Percentiles rank a stretch among this genome's conserved stretches.
These are phyloP conservation scores for Leptarthrus brevirostris DNA, from an alignment of 2,888 invertebrate species.

Conservation along the genomic window DNA sequence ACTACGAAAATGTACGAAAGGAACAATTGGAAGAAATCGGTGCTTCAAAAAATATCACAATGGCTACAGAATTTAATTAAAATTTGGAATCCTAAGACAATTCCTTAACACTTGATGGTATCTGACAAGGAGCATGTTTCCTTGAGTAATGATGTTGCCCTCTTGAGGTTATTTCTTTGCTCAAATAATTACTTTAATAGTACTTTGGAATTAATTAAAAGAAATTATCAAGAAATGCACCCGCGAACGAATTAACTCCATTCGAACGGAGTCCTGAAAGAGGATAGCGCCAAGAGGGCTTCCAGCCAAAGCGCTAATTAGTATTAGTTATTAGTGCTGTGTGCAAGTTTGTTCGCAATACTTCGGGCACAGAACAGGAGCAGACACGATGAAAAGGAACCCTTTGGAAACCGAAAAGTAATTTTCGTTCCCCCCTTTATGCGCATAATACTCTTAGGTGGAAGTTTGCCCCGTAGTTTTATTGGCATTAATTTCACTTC, in stretches of 20 bases:
- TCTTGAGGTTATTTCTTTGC: not conserved
- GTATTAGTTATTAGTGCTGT: conserved; percentile 32
- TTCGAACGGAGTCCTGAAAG: not conserved
- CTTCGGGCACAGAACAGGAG: not conserved
- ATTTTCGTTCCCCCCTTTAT: conserved; percentile 38
- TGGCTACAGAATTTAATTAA: too few species aligned
- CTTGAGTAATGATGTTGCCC: not conserved
- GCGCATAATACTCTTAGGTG: conserved; percentile 14
- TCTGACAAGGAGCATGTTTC: too few species aligned
- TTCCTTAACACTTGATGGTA: too few species aligned
- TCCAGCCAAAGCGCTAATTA: conserved; percentile 27
- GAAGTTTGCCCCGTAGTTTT: conserved; percentile 30
- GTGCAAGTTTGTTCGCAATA: not conserved
- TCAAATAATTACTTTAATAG: conserved; percentile 5
- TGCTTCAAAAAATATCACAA: too few species aligned
- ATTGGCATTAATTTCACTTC: conserved; percentile 45
- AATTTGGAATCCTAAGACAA: too few species aligned
- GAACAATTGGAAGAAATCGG: too few species aligned
- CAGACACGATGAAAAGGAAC: too few species aligned
- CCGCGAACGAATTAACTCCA: not conserved
- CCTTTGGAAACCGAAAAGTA: conserved; percentile 15
- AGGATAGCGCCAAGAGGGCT: not conserved
- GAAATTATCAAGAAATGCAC: not conserved
- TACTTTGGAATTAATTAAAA: conserved; percentile 19
- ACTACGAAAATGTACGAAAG: too few species aligned